Base-by-base conservation (phyloP, 2,797 vertebrate species). In the Sebastes taczanowskii region DNA sequence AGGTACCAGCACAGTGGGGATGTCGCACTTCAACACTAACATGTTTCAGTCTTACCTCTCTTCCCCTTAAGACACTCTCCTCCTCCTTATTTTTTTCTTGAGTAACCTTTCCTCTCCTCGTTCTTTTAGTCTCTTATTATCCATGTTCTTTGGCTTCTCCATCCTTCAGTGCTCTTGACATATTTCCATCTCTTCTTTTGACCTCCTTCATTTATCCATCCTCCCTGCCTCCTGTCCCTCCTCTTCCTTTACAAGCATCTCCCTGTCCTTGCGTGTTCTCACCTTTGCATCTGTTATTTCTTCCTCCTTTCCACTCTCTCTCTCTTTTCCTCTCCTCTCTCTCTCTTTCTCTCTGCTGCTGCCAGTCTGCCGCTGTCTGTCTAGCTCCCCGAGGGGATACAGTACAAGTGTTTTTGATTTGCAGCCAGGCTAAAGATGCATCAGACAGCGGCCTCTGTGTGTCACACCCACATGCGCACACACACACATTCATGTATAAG, bases 401-500 rank as follows among this genome's bases (percentile, higher is more conserved):
- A 78, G 90, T 92, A 95, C 93, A 94, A 95, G 91, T 91, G 86
- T 89, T 93, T 93, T 92, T 94, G 93, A 95, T 93, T 94, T 90
- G 82, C 84, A 92, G 89, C 92, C 94, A 94, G 89, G 78, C 80
- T 83, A 88, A 91, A 89, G 92, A 93, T 83, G 88, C 82, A 89
- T 89, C 83, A 83, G 81, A 90, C 87, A 84, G 80, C 42, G 71
- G 75, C 86, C 80, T 56, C 80, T 86, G 74, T 78, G 86, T 90
- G 82, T 85, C 83, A 86, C 75, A 72, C 53, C 46, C 56, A 56
- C 55, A 63, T 46, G 13, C 29, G 16, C 29, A 27, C 66, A n/a
- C 53, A n/a, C 53, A 62, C 53, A 62, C 34, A 46, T 22, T 27
- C 20, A 59, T 42, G 27, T 30, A 46, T 46, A 25, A 65, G 46